These are phyloP conservation scores for Microctenopoma lineatum DNA, from an alignment of 2,797 vertebrate genomes.

Conservation along the genomic window DNA sequence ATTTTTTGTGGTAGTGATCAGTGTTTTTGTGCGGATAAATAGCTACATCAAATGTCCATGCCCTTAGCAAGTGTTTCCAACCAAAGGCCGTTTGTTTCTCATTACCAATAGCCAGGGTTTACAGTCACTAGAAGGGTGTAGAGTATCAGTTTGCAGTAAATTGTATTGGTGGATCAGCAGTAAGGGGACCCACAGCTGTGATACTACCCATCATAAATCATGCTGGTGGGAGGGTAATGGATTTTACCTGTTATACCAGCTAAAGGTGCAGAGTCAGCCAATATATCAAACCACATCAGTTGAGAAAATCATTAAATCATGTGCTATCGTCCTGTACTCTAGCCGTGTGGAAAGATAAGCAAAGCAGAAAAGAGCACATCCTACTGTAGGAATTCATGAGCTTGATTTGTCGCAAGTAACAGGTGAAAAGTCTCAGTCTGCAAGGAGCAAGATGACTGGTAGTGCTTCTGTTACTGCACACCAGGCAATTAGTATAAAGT, in stretches of 20 bases:
- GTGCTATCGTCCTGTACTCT: conserved; percentile 65
- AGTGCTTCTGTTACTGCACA: conserved; percentile 14
- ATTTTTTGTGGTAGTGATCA: conserved; percentile 27
- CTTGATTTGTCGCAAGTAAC: conserved; percentile 53
- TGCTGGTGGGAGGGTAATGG: conserved; percentile 74
- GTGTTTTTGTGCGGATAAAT: conserved; percentile 38
- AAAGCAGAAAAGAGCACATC: conserved; percentile 45
- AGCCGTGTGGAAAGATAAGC: conserved; percentile 17
- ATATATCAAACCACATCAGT: conserved; percentile 78
- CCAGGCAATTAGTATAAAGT: conserved; percentile 27
- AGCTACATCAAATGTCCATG: conserved; percentile 45
- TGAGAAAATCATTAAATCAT: conserved; percentile 80
- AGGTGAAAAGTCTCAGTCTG: conserved; percentile 43
- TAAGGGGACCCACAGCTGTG: conserved; percentile 63
- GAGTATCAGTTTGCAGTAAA: conserved; percentile 62
- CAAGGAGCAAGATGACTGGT: conserved; percentile 6
- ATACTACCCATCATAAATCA: conserved; percentile 75
- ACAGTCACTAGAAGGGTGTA: conserved; percentile 49
- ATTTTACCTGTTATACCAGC: conserved; percentile 78
- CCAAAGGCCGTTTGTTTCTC: conserved; percentile 63
- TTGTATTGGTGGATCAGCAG: conserved; percentile 63
- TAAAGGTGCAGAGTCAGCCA: conserved; percentile 77
- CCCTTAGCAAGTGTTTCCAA: conserved; percentile 53
- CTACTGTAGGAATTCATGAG: conserved; percentile 48
- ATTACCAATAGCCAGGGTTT: conserved; percentile 46